Percentiles rank a stretch among this genome's conserved stretches.
These are phyloP conservation scores for Muscicapa adusta DNA, from an alignment of 2,113 vertebrate genomes.

Conservation along the genomic window DNA sequence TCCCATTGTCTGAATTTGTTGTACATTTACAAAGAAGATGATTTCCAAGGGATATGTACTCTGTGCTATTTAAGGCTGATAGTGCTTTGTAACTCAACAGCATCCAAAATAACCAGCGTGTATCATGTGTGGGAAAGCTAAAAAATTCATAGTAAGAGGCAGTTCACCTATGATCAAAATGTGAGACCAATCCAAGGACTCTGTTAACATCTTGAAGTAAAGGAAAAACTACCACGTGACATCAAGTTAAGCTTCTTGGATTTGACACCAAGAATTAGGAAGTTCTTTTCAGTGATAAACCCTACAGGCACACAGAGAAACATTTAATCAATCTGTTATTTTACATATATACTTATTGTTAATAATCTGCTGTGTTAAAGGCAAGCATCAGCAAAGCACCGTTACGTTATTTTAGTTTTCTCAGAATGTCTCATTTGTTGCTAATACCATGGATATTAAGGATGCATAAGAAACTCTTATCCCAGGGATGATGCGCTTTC, in stretches of 20 bases:
- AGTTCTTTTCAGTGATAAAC: not conserved
- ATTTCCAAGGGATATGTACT: not conserved
- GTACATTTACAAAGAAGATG: not conserved
- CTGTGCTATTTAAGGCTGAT: not conserved
- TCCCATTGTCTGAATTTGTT: not conserved
- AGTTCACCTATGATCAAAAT: not conserved
- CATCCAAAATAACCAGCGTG: not conserved
- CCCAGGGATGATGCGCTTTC: not conserved
- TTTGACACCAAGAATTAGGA: not conserved
- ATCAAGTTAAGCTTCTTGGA: not conserved
- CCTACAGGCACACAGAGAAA: not conserved
- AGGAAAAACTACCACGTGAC: not conserved
- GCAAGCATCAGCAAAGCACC: slow-evolving; percentile 14
- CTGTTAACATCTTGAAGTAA: not conserved
- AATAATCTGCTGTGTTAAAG: not conserved
- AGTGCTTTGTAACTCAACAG: not conserved
- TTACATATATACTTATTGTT: not conserved
- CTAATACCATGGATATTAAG: not conserved
- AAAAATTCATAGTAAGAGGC: not conserved
- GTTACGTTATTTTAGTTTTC: not conserved
- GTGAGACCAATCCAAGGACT: not conserved
- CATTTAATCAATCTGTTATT: not conserved
- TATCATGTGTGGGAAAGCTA: not conserved
- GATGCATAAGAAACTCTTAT: not conserved
- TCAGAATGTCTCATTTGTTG: not conserved